Conservation (phyloP, 92 coral and sea anemone genomes). For the Umimayanthus chanpuru region DNA sequence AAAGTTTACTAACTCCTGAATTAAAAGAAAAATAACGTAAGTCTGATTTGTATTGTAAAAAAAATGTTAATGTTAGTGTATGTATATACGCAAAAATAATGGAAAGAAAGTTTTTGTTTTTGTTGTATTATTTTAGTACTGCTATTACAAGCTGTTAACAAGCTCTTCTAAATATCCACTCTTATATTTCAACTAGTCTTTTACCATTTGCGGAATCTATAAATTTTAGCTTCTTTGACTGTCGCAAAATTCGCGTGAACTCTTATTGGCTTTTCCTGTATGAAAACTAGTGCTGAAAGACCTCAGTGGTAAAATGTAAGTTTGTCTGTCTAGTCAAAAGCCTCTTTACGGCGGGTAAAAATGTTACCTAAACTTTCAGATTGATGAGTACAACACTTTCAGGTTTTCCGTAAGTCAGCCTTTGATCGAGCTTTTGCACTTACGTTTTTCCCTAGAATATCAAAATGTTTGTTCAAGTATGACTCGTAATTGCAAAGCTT, state of each 20-base stretch:
- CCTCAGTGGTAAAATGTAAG: too few species aligned
- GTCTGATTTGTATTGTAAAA: too few species aligned
- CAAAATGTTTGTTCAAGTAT: constrained; percentile 20
- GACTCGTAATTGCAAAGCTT: constrained; percentile 12
- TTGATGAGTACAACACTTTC: constrained; percentile 41
- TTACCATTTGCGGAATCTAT: constrained; percentile 15
- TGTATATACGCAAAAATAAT: too few species aligned
- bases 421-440: constrained; percentile 29
- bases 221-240: background rate
- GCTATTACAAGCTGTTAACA: constrained; percentile 6
- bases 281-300: background rate
- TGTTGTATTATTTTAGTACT: background rate
- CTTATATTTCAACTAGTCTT: background rate
- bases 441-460: constrained; percentile 5
- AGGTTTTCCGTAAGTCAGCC: constrained; percentile 37
- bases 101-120: too few species aligned
- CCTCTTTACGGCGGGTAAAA: constrained; percentile 33
- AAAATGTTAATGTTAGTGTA: too few species aligned
- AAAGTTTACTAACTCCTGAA: too few species aligned
- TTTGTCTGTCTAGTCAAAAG: constrained; percentile 32
- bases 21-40: too few species aligned
- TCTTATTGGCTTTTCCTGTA: constrained; percentile 4
- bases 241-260: too few species aligned
- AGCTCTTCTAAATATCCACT: background rate
- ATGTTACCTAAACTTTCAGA: constrained; percentile 46